Evolutionary conservation across 2,797 vertebrate species (phyloP).

Genomic region (Alosa sapidissima): DNA sequence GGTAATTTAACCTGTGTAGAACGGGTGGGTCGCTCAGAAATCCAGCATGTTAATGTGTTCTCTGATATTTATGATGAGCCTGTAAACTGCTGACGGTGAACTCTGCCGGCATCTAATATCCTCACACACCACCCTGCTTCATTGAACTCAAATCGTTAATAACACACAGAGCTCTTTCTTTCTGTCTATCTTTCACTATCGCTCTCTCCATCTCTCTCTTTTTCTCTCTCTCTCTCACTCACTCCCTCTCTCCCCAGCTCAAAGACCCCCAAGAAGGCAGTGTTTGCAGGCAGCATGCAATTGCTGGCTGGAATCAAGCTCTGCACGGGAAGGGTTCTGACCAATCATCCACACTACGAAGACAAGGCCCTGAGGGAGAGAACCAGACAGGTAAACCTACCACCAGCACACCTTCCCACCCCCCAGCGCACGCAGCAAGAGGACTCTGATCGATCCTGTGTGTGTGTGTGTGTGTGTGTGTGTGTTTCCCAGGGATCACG

Average conservation of each 20-base stretch:
- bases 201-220: background rate
- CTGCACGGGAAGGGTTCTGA: constrained; percentile 92
- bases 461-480: background rate
- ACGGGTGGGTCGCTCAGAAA: background rate
- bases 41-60: constrained; percentile 5
- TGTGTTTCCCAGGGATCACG: background rate
- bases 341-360: constrained; percentile 98
- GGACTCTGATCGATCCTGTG: background rate
- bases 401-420: background rate
- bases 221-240: no score
- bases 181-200: background rate
- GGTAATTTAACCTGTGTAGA: constrained; percentile 3
- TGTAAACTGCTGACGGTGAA: background rate
- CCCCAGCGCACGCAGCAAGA: background rate
- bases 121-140: background rate
- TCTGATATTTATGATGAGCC: constrained; percentile 7
- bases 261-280: constrained; percentile 85
- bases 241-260: constrained; percentile 68
- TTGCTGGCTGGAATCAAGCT: constrained; percentile 95
- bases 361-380: constrained; percentile 90
- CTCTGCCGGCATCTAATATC: background rate
- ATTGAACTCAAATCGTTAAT: background rate
- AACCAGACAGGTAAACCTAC: constrained; percentile 83
- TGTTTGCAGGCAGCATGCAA: constrained; percentile 99
- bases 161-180: background rate